Evolutionary conservation across 2,888 invertebrate species (phyloP).

Genomic region (Cylloceria caligata): DNA sequence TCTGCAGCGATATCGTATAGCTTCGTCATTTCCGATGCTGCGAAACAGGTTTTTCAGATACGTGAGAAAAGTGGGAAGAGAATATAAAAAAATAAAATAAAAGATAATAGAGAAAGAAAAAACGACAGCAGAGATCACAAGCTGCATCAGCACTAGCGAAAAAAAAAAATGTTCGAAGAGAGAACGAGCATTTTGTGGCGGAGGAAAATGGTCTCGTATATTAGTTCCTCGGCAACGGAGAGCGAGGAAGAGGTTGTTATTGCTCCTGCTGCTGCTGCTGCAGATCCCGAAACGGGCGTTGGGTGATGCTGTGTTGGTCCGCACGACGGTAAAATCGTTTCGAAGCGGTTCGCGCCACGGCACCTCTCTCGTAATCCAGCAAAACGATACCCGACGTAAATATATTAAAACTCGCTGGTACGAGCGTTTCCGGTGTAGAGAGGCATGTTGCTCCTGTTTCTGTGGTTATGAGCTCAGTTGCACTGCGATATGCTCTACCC

Average conservation of each 20-base stretch:
- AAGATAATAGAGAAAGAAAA: slow-evolving; percentile 31
- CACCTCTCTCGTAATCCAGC: slow-evolving; percentile 50
- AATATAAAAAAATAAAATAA: background rate
- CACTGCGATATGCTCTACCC: slow-evolving; percentile 21
- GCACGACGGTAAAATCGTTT: slow-evolving; percentile 56
- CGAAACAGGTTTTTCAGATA: slow-evolving; percentile 23
- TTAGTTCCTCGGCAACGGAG: slow-evolving; percentile 47
- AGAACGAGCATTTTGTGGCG: slow-evolving; percentile 56
- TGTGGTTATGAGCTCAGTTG: slow-evolving; percentile 25
- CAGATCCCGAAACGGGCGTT: slow-evolving; percentile 24
- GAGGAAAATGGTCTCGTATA: slow-evolving; percentile 62
- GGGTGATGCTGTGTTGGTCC: slow-evolving; percentile 20
- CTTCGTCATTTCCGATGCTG: slow-evolving; percentile 45
- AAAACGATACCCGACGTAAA: slow-evolving; percentile 55
- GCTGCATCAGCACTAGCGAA: background rate
- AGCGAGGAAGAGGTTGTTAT: slow-evolving; percentile 33
- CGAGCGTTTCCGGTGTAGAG: slow-evolving; percentile 20
- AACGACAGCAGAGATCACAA: slow-evolving; percentile 5
- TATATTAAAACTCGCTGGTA: slow-evolving; percentile 49
- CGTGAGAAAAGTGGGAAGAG: slow-evolving; percentile 19
- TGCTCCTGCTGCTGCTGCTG: background rate
- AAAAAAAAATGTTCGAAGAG: slow-evolving; percentile 17
- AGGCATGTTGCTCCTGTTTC: slow-evolving; percentile 4
- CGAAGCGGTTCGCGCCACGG: slow-evolving; percentile 42
- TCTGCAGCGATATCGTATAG: slow-evolving; percentile 32